Percentiles rank a stretch among this genome's conserved stretches.
Conservation (phyloP, 2,113 vertebrate species). For the Nansenia antarctica region DNA sequence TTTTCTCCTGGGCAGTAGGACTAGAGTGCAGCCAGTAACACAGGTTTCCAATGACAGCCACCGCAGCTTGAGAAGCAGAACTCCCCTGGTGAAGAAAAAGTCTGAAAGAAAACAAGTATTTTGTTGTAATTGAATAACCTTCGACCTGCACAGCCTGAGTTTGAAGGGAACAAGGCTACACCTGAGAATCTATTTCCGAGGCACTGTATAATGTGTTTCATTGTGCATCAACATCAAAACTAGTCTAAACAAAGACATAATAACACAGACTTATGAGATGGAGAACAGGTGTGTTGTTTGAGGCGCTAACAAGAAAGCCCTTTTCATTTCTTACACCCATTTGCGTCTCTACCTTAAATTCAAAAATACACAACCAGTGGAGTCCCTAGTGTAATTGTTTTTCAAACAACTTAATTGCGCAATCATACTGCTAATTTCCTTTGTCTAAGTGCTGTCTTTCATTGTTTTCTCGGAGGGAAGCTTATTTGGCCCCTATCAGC, state of each 20-base stretch:
- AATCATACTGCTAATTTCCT: no score
- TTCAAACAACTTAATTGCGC: no score
- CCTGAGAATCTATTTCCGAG: slow-evolving; percentile 5
- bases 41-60: background rate
- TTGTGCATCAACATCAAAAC: background rate
- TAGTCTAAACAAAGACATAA: background rate
- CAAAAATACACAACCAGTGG: no score
- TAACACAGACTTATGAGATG: background rate
- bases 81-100: background rate
- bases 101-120: background rate
- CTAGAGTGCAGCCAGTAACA: background rate
- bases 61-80: background rate
- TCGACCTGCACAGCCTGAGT: slow-evolving; percentile 40
- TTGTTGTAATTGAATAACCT: slow-evolving; percentile 35
- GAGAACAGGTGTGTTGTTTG: no score
- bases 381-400: no score
- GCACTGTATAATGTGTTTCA: background rate
- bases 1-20: background rate
- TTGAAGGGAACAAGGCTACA: no score
- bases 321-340: no score
- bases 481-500: no score
- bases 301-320: no score
- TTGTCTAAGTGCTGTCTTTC: no score
- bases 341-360: no score
- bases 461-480: no score